Evolutionary conservation across 2,888 invertebrate genomes (phyloP), one percentile per base, ranked within the genome.

Genomic region (Hypolimnas misippus): DNA sequence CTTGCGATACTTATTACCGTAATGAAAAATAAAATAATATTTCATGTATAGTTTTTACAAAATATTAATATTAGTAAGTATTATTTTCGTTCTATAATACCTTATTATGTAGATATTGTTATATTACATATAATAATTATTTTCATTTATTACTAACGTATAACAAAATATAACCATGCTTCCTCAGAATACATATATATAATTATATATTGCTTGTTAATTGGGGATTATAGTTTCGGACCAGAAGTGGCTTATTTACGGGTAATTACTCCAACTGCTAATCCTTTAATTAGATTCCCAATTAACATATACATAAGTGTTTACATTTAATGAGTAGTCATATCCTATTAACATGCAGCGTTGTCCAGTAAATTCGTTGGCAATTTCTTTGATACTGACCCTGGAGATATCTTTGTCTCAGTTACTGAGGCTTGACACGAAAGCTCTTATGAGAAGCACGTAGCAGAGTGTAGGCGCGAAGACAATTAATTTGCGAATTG

Each of bases 391-490:
- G 29, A 25, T n/a, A 49, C 49, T 49, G 49, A 49, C 49, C 49
- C 49, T 49, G 49, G 49, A 21, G 49, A 25, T 7, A 49, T n/a
- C 25, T 49, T 49, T 25, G 49, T 25, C n/a, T 49, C n/a, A 25
- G 25, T 7, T 2, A 49, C 29, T 14, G 21, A 46, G 19, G 3
- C 49, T 29, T n/a, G 29, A 29, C 49, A 49, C 14, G 19, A 46
- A 46, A 21, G 21, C 21, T 21, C 29, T 29, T 14, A 7, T 2
- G 3, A 14, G 14, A 49, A 29, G 49, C 19, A 14, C 7, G 25
- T 29, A 5, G 3, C 8, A 44, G 25, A 29, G 49, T 14, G 29
- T 8, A 49, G n/a, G 25, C 49, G 29, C 14, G 29, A 49, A 49
- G n/a, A 29, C 29, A 49, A 49, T 49, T 44, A 44, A 44, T 10